Evolutionary conservation across 2,888 invertebrate species (phyloP).

Genomic region (Campaea margaritaria): DNA sequence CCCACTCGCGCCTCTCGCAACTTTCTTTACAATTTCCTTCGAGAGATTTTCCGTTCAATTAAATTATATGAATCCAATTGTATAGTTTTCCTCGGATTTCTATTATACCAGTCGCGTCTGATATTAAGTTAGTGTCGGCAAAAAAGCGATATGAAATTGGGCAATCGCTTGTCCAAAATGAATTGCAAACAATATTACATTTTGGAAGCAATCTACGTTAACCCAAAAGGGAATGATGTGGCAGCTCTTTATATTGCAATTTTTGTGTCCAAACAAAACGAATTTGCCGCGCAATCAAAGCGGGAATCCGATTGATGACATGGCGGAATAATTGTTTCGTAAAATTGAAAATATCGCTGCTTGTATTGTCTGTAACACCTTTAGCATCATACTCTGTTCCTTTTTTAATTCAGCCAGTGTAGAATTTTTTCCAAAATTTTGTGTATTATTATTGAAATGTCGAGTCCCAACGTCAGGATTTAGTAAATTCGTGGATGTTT

Average conservation of each 20-base stretch:
- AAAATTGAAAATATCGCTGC: conserved; percentile 83
- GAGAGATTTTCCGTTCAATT: conserved; percentile 73
- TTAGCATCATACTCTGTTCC: conserved; percentile 26
- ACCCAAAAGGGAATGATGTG: conserved; percentile 85
- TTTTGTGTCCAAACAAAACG: conserved; percentile 85
- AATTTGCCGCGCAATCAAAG: conserved; percentile 85
- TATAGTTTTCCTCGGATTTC: conserved; percentile 62
- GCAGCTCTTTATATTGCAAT: conserved; percentile 85
- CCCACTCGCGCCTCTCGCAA: conserved; percentile 65
- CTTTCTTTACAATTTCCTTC: conserved; percentile 72
- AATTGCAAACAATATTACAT: conserved; percentile 84
- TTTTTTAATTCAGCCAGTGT: conserved; percentile 23
- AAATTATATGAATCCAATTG: conserved; percentile 73
- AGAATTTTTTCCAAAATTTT: too few relatives aligned
- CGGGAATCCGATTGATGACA: conserved; percentile 85
- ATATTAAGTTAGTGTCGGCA: conserved; percentile 72
- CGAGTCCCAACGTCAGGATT: too few relatives aligned
- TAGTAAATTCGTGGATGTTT: too few relatives aligned
- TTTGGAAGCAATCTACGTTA: conserved; percentile 84
- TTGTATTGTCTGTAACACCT: conserved; percentile 73
- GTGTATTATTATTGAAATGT: too few relatives aligned
- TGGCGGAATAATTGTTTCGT: conserved; percentile 85
- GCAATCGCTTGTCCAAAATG: conserved; percentile 80
- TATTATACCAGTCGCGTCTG: conserved; percentile 60
- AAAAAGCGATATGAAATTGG: conserved; percentile 75